Evolutionary conservation across 2,888 invertebrate species (phyloP).

Genomic region (Carabus problematicus): DNA sequence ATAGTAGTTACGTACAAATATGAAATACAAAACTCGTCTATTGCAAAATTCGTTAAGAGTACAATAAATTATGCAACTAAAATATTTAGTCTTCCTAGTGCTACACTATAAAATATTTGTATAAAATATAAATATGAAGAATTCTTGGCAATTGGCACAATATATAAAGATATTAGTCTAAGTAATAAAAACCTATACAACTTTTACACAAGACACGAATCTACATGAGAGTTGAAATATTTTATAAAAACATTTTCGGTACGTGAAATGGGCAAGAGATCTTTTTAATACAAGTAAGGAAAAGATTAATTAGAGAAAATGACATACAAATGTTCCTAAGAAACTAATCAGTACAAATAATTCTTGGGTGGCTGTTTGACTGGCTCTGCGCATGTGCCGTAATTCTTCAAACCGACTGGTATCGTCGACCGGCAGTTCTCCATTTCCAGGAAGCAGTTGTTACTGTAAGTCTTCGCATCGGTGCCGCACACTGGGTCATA

Average conservation of each 20-base stretch:
- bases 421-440: slow-evolving; percentile 88
- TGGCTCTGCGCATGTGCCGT: slow-evolving; percentile 86
- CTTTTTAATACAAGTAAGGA: slow-evolving; percentile 5
- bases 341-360: slow-evolving; percentile 73
- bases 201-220: slow-evolving; percentile 38
- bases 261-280: slow-evolving; percentile 37
- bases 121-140: slow-evolving; percentile 38
- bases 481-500: slow-evolving; percentile 94
- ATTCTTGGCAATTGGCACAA: slow-evolving; percentile 39
- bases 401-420: slow-evolving; percentile 77
- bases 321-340: neutral
- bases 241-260: slow-evolving; percentile 11
- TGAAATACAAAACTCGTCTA: slow-evolving; percentile 25
- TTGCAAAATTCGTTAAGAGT: slow-evolving; percentile 12
- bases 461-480: slow-evolving; percentile 91
- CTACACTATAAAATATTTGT: slow-evolving; percentile 16
- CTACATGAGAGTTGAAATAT: slow-evolving; percentile 21
- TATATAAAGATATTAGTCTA: slow-evolving; percentile 36
- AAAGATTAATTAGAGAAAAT: neutral
- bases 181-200: slow-evolving; percentile 37
- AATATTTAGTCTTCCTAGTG: slow-evolving; percentile 31
- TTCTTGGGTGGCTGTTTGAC: slow-evolving; percentile 85
- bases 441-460: slow-evolving; percentile 89
- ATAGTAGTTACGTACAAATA: slow-evolving; percentile 28
- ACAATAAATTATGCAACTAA: slow-evolving; percentile 38